Percentiles rank a stretch among this genome's conserved stretches.
Evolutionary conservation across 2,888 invertebrate species (phyloP).

Genomic region (Watsonalla cultraria): DNA sequence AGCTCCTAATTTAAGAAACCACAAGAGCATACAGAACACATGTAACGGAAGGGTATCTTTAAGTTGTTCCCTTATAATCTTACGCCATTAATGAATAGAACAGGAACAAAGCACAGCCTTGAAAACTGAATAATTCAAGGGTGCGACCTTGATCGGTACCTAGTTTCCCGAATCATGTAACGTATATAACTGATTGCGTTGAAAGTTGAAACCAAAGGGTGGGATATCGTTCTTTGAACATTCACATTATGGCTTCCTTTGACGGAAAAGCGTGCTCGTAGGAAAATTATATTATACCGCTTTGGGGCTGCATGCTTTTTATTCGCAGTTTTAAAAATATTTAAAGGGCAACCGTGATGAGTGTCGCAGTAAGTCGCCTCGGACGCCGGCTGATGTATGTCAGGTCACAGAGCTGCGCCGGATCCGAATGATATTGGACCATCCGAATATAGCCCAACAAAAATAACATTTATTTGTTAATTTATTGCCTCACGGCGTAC

Average conservation of each 20-base stretch:
- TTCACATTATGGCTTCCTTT: too few species aligned
- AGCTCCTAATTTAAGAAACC: too few species aligned
- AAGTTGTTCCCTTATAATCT: background rate
- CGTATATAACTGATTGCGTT: background rate
- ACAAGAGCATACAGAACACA: background rate
- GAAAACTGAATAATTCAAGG: background rate
- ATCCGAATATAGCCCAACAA: slow-evolving; percentile 31
- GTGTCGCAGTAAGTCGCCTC: slow-evolving; percentile 48
- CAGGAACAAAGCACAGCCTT: background rate
- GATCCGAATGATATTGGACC: slow-evolving; percentile 58
- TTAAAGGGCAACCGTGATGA: slow-evolving; percentile 12
- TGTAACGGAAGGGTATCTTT: background rate
- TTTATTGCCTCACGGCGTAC: background rate
- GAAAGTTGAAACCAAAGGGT: too few species aligned
- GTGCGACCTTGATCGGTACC: background rate
- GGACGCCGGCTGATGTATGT: slow-evolving; percentile 54
- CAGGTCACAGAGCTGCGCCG: slow-evolving; percentile 55
- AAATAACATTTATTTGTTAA: slow-evolving; percentile 25
- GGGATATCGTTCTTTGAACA: too few species aligned
- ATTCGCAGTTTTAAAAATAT: too few species aligned
- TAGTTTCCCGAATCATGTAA: background rate
- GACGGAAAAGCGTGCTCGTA: too few species aligned
- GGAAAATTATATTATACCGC: too few species aligned
- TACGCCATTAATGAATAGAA: background rate
- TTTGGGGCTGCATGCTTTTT: too few species aligned